Evolutionary conservation across 2,797 vertebrate species (phyloP), one percentile per base, ranked within the genome.

Genomic region (Lateolabrax maculatus): DNA sequence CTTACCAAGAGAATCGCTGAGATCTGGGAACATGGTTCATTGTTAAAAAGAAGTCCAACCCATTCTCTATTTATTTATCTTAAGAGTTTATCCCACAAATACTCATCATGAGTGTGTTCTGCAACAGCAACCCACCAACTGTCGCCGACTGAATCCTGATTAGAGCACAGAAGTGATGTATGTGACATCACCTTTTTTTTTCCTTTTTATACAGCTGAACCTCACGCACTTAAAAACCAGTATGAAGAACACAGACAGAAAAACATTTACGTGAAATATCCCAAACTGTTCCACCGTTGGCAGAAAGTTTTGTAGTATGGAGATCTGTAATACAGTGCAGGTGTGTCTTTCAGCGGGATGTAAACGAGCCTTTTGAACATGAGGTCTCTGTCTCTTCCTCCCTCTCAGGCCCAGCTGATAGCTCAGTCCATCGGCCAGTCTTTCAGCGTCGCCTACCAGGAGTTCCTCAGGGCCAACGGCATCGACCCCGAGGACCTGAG

Each of bases 391-490:
- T n/a, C 16, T 53, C 13, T 9, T 31, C n/a, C 56, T 71, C 56
- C 36, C 53, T 1, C 5, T 5, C 87, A 99, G 98, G 98, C 98
- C 3, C 98, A 99, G 92, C 93, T 99, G 73, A 99, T 99, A 7
- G 98, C 98, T 56, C 98, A 99, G 94, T 99, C 98, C 73, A 99
- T 99, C n/a, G 98, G 98, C 13, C 98, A 99, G 92, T 97, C 98
- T 0, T 99, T 99, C 84, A 99, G 97, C 2, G 98, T 99, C 27
- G 98, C 98, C 4, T 99, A 99, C 94, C 98, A 99, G 94, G 98
- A 99, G 90, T 99, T 99, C 88, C 95, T 99, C 85, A 93, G 97
- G 71, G 97, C 98, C 89, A 99, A 99, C 0, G 98, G 98, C 80
- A 99, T 99, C 87, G 97, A 99, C 90, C 98, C 98, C 0, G 97